These are phyloP conservation scores for Crioceris asparagi DNA, from an alignment of 2,888 invertebrate species.

Conservation along the genomic window DNA sequence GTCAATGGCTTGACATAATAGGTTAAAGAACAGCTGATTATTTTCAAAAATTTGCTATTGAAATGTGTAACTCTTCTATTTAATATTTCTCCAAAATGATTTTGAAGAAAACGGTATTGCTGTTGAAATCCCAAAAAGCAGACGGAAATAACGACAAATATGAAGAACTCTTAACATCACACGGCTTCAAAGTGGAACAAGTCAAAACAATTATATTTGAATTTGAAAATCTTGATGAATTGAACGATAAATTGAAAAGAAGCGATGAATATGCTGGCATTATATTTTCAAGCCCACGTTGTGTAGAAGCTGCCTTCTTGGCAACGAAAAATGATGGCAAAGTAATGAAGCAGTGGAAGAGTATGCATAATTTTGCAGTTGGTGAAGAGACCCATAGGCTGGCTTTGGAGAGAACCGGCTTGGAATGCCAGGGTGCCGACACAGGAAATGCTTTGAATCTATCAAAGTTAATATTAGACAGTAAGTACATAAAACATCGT, in stretches of 20 bases:
- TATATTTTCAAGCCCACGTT: constrained; percentile 47
- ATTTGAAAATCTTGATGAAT: constrained; percentile 39
- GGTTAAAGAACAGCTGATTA: too few species aligned
- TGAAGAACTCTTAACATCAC: constrained; percentile 34
- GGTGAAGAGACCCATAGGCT: constrained; percentile 44
- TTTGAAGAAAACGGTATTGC: constrained; percentile 26
- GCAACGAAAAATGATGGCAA: constrained; percentile 29
- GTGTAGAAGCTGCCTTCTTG: constrained; percentile 40
- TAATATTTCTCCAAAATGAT: too few species aligned
- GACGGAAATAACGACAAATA: constrained; percentile 37
- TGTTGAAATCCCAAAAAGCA: constrained; percentile 31
- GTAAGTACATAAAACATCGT: constrained; percentile 24
- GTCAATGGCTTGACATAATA: too few species aligned
- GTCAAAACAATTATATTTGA: constrained; percentile 44
- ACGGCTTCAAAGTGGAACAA: constrained; percentile 39
- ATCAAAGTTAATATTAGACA: constrained; percentile 40
- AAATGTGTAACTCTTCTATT: too few species aligned
- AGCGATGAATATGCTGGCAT: constrained; percentile 41
- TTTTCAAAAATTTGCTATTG: constrained; percentile 16
- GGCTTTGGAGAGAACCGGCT: constrained; percentile 36
- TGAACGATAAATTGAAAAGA: constrained; percentile 37
- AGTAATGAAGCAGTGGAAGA: constrained; percentile 19
- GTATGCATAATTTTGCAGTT: constrained; percentile 32
- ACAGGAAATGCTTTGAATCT: constrained; percentile 45
- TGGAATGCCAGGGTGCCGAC: constrained; percentile 43